Evolutionary conservation across 2,888 invertebrate species (phyloP), one percentile per base, ranked within the genome.

Genomic region (Rutpela maculata): DNA sequence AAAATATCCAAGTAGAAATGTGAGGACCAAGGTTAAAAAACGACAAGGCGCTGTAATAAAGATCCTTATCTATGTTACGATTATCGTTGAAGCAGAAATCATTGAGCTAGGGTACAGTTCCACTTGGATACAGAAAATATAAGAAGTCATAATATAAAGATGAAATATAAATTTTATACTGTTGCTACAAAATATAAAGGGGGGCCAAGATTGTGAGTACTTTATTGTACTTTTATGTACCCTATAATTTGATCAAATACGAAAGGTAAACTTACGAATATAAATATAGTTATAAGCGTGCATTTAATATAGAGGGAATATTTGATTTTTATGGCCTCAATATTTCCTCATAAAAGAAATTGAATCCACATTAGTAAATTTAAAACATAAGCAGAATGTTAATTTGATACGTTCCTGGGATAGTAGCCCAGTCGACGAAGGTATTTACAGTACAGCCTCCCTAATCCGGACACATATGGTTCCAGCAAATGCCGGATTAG

Each of bases 21-120:
- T 59, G 15, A 74, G 50, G 43, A 22, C 60, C 60, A 74, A 31
- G 26, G 22, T 74, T 62, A 26, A 38, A 63, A 74, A 67, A 74
- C 50, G 74, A 67, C 60, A 67, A 43, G 60, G 65, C 31, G 60
- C 67, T 43, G 35, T 31, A 67, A 74, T 67, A 67, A 67, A 38
- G 67, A 60, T 74, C 31, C 67, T 60, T 74, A 74, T 74, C 74
- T 74, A 59, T 43, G 67, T 74, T 74, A 67, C 43, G 74, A 74
- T 74, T 74, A 55, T 55, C 50, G 65, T 22, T 35, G 60, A 74
- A 67, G 74, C 67, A 60, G 74, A 74, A 74, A 74, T 60, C 67
- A 62, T 68, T 74, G 59, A 62, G 67, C 67, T 68, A 55, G 60
- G 74, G 59, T 67, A 55, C 67, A 67, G 55, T 67, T 67, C 26